Conservation (phyloP, 2,888 invertebrate species). For the Plagodis pulveraria region DNA sequence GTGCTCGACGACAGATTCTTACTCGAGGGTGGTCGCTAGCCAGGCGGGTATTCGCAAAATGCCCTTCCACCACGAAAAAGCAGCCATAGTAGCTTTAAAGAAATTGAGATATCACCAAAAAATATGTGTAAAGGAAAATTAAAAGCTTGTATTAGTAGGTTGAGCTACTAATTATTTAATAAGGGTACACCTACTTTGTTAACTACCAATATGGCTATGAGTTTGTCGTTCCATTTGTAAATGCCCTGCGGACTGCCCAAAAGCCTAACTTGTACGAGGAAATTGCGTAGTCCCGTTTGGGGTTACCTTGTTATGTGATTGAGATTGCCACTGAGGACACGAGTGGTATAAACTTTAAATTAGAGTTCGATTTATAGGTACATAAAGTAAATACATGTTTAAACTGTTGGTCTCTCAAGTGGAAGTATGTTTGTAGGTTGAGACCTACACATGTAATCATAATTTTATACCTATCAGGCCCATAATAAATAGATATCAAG, state of each 20-base stretch:
- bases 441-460: too few relatives aligned
- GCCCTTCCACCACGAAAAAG: too few relatives aligned
- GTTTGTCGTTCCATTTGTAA: conserved; percentile 75
- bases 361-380: conserved; percentile 45
- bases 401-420: too few relatives aligned
- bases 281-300: conserved; percentile 77
- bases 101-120: too few relatives aligned
- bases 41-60: too few relatives aligned
- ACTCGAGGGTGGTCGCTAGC: too few relatives aligned
- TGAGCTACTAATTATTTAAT: background rate
- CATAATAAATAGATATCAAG: too few relatives aligned
- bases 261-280: conserved; percentile 76
- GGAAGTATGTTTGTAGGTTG: too few relatives aligned
- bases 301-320: conserved; percentile 72
- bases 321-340: conserved; percentile 66
- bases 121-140: too few relatives aligned
- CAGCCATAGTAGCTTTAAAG: too few relatives aligned
- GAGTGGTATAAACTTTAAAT: conserved; percentile 39
- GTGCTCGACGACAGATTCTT: too few relatives aligned
- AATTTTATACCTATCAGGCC: too few relatives aligned
- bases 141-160: background rate
- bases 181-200: conserved; percentile 39
- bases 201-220: conserved; percentile 71
- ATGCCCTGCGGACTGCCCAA: conserved; percentile 74
- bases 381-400: background rate